phyloP scores from a whole-genome alignment of 1,140 invertebrate genomes.

The Drosophila subpulchrella region DNA sequence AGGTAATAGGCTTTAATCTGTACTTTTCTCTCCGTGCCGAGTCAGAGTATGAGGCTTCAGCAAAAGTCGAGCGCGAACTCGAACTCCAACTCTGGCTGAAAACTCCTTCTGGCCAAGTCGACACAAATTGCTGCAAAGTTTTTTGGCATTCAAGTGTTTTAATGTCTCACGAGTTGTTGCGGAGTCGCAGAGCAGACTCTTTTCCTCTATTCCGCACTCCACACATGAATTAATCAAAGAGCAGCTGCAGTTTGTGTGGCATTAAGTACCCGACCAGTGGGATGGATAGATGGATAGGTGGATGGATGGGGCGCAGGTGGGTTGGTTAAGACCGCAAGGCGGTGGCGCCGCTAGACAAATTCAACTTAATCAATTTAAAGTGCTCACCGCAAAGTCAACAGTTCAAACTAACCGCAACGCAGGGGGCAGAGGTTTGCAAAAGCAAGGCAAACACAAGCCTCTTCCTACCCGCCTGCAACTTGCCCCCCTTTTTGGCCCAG shows the following conservation, averaged over 20 bases:
- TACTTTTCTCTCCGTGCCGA: conserved; percentile 7
- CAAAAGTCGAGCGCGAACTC: conserved; percentile 32
- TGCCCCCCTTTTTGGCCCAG: conserved; percentile 7
- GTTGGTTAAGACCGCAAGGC: conserved; percentile 43
- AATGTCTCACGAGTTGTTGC: conserved; percentile 73
- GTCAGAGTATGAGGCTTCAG: conserved; percentile 20
- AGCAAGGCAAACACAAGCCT: conserved; percentile 18
- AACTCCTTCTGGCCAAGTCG: conserved; percentile 62
- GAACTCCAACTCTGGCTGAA: conserved; percentile 32
- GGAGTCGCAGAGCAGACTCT: conserved; percentile 32
- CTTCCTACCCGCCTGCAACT: no score
- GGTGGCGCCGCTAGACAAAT: conserved; percentile 71
- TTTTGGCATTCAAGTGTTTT: conserved; percentile 77
- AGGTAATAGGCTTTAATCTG: no score
- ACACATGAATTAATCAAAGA: conserved; percentile 72
- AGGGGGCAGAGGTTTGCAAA: conserved; percentile 12
- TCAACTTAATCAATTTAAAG: conserved; percentile 82
- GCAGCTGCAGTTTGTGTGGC: conserved; percentile 54
- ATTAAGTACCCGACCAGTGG: conserved; percentile 55
- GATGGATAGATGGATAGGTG: neutral
- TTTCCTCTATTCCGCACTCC: conserved; percentile 25
- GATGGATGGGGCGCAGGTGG: conserved; percentile 8
- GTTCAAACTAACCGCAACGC: conserved; percentile 77
- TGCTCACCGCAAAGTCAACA: conserved; percentile 79
- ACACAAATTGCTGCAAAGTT: conserved; percentile 72